A percentile compares a stretch with the other conserved stretches of the same genome.
phyloP scores from a whole-genome alignment of 2,888 invertebrate species.

The Machimus atricapillus region DNA sequence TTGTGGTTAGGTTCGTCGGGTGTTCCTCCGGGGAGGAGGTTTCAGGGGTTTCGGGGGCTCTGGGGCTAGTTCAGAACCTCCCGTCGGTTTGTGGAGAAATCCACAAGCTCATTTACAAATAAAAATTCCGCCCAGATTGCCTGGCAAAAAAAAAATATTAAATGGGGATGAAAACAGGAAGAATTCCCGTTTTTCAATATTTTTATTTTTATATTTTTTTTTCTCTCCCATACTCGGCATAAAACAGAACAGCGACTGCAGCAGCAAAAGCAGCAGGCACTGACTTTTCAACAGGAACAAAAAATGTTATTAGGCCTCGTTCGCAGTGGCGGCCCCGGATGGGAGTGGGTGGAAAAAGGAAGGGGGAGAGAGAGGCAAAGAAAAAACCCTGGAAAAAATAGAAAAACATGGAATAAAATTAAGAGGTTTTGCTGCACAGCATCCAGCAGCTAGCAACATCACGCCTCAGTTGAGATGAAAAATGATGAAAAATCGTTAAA shows the following conservation, averaged over 20 bases:
- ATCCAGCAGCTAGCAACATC: conserved; percentile 23
- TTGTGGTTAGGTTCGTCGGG: background rate
- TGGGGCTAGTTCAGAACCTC: background rate
- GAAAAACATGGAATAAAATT: conserved; percentile 1
- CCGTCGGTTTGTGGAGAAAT: background rate
- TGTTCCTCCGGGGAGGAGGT: background rate
- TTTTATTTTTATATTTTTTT: background rate
- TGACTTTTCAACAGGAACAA: background rate
- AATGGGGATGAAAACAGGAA: background rate
- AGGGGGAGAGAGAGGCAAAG: no score
- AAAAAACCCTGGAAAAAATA: background rate
- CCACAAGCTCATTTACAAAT: conserved; percentile 23
- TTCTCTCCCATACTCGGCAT: background rate
- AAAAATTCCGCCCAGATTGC: conserved; percentile 16
- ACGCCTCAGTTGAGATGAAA: conserved; percentile 31
- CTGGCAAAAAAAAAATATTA: background rate
- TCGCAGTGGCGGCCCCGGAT: background rate
- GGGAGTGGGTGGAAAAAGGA: background rate
- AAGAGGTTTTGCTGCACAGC: conserved; percentile 26
- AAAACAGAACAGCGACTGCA: background rate
- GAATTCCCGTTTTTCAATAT: background rate
- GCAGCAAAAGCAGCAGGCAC: background rate
- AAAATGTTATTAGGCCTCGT: background rate
- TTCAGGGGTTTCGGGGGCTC: background rate
- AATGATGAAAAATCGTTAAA: conserved; percentile 38